Evolutionary conservation across 2,888 invertebrate genomes (phyloP).

Genomic region (Elysia crispata): DNA sequence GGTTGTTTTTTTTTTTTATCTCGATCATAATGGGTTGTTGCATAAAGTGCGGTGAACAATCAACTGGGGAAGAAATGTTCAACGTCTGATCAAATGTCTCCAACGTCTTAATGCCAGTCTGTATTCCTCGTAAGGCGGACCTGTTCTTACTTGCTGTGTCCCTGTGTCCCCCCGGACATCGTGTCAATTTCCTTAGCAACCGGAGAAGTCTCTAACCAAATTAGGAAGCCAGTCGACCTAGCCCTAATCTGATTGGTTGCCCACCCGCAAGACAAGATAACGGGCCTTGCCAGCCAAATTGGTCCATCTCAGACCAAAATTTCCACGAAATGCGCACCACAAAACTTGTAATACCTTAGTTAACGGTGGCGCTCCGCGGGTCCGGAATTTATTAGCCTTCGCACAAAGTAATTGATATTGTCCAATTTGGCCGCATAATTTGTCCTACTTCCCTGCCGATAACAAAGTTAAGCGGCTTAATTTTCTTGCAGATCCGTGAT

Average conservation of each 20-base stretch:
- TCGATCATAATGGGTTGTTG: not conserved
- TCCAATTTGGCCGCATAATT: constrained; percentile 66
- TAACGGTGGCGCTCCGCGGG: constrained; percentile 42
- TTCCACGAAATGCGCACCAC: constrained; percentile 42
- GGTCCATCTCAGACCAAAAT: constrained; percentile 41
- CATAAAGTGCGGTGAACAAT: not conserved
- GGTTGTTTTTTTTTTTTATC: not conserved
- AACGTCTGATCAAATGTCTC: not conserved
- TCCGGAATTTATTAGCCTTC: constrained; percentile 46
- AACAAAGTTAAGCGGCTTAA: constrained; percentile 37
- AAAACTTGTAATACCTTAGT: constrained; percentile 48
- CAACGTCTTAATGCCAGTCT: no score
- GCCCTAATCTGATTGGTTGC: constrained; percentile 42
- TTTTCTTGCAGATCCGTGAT: constrained; percentile 33
- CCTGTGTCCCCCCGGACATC: constrained; percentile 40
- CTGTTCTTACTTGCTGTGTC: constrained; percentile 36
- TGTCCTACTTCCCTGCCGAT: constrained; percentile 49
- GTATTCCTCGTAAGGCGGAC: constrained; percentile 12
- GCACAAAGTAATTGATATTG: constrained; percentile 48
- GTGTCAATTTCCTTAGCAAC: constrained; percentile 49
- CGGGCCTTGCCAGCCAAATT: constrained; percentile 41
- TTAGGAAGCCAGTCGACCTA: constrained; percentile 48
- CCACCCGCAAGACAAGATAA: constrained; percentile 39
- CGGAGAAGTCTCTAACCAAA: constrained; percentile 48
- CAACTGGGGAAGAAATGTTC: constrained; percentile 1